Base-by-base conservation (phyloP, 2,888 invertebrate species). In the Resseliella maxima region DNA sequence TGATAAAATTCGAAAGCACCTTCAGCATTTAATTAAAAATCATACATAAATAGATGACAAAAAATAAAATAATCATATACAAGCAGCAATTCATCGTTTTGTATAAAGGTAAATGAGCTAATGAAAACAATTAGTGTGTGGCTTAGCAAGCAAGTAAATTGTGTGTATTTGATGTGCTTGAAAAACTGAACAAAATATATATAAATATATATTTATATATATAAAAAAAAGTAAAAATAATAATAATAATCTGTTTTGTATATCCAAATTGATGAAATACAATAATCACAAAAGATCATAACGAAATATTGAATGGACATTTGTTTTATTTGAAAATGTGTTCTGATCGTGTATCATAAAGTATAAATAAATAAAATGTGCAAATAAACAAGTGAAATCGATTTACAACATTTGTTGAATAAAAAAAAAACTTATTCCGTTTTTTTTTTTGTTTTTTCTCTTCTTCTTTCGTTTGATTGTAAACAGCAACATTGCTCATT, bases 1-100 rank as follows among this genome's bases (percentile, higher is more conserved):
- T 83, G 83, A 83, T 83, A 38, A 83, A 83, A 83, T 83, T 83
- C 38, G 83, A 83, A 83, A 83, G 38, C 83, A 83, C 83, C 38
- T 83, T 38, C 83, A 83, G 83, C n/a, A 83, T 83, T 83, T 83
- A 38, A 83, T 83, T 83, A 38, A 83, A 54, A 83, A 83, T 38
- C 38, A 83, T 38, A 36, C 38, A 64, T 24, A 83, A 38, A 8
- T 83, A 83, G 18, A 83, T 36, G 38, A 83, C 36, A 83, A 38
- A 38, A 83, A 83, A n/a, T 12, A 54, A n/a, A 54, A 54, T 10
- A 18, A 54, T 3, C 12, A 12, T 8, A 5, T 31, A 31, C 72
- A 72, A 31, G 72, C 18, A 31, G 31, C 41, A 41, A 31, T 21
- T 15, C 72, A 72, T 72, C 72, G 31, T 31, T 50, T 72, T 72